Percentiles rank a stretch among this genome's conserved stretches.
These are phyloP conservation scores for Spinibarbus caldwelli DNA, from an alignment of 2,797 vertebrate species.

Conservation along the genomic window DNA sequence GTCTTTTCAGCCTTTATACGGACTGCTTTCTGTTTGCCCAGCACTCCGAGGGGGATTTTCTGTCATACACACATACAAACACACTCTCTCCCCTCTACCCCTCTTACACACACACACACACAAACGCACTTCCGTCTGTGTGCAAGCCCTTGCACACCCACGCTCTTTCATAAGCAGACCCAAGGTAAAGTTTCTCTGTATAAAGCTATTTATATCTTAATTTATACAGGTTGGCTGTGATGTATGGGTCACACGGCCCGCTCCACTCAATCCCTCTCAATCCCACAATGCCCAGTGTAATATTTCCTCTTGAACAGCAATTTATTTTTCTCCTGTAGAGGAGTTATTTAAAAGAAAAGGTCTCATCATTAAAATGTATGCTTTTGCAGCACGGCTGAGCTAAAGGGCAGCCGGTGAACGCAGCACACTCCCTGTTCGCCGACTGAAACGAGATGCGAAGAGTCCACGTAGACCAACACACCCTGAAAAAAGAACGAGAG, in stretches of 20 bases:
- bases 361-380: constrained; percentile 98
- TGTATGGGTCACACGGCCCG: constrained; percentile 71
- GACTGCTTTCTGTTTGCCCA: constrained; percentile 97
- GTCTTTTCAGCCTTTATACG: constrained; percentile 76
- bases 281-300: constrained; percentile 93
- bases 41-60: constrained; percentile 96
- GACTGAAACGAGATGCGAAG: constrained; percentile 77
- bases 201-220: constrained; percentile 83
- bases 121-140: constrained; percentile 18
- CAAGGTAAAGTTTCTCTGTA: constrained; percentile 72
- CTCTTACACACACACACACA: constrained; percentile 34
- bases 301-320: constrained; percentile 96
- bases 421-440: constrained; percentile 82
- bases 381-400: constrained; percentile 83
- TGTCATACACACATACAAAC: constrained; percentile 53
- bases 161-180: constrained; percentile 71
- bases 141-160: constrained; percentile 37
- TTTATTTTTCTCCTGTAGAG: constrained; percentile 74
- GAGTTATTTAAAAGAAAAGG: constrained; percentile 84
- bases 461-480: constrained; percentile 38
- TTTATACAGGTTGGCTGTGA: constrained; percentile 78
- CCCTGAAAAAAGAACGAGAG: not conserved
- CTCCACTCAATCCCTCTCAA: constrained; percentile 81
- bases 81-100: constrained; percentile 18
- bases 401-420: constrained; percentile 86